Evolutionary conservation across 2,113 vertebrate species (phyloP).

Genomic region (Cepphus grylle): DNA sequence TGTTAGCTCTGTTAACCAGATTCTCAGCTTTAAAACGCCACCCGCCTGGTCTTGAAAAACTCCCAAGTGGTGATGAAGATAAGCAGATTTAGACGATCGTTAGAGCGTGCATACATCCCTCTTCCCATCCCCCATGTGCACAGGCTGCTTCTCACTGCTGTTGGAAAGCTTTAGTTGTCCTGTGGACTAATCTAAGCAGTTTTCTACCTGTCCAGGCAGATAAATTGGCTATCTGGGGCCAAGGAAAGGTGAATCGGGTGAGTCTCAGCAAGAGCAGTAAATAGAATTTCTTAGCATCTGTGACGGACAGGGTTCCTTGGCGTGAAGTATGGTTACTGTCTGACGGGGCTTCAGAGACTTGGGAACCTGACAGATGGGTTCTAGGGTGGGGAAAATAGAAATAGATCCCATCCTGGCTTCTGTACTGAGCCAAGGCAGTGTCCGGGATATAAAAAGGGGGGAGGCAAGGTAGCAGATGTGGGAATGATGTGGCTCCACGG

Average conservation of each 20-base stretch:
- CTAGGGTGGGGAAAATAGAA: neutral
- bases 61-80: conserved; percentile 23
- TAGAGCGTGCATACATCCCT: neutral
- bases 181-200: neutral
- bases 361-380: neutral
- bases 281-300: neutral
- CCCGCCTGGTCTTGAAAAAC: neutral
- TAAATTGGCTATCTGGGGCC: neutral
- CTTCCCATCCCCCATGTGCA: neutral
- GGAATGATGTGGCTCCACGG: rapidly evolving
- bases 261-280: neutral
- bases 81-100: conserved; percentile 30
- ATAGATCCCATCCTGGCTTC: neutral
- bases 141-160: neutral
- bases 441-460: rapidly evolving
- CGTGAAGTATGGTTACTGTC: neutral
- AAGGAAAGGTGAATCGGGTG: neutral
- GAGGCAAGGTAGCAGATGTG: neutral
- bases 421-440: neutral
- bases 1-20: conserved; percentile 50
- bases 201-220: neutral
- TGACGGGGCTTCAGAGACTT: neutral
- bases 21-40: neutral
- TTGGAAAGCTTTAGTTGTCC: neutral
- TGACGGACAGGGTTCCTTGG: neutral